phyloP scores from a whole-genome alignment of 2,113 vertebrate species.

The Sebastes fasciatus region DNA sequence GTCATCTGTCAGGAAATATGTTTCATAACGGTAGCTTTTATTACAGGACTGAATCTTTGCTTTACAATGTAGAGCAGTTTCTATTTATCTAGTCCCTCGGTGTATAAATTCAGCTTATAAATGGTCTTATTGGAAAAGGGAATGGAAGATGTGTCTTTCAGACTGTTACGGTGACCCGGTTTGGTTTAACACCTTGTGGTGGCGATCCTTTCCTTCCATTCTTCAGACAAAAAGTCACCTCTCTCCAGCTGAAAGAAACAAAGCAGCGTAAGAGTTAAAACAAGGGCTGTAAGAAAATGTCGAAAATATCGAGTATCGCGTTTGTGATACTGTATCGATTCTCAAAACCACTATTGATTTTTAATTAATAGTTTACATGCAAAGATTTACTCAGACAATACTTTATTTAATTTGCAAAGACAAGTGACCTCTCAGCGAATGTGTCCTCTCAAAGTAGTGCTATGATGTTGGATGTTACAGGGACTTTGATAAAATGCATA shows the following conservation, averaged over 20 bases:
- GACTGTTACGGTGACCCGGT: not conserved
- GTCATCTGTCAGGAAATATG: not conserved
- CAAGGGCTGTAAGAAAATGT: no score
- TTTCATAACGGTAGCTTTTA: not conserved
- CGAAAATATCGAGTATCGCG: no score
- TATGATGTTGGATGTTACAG: no score
- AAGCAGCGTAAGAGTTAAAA: not conserved
- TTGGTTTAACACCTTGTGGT: constrained; percentile 92
- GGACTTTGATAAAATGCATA: no score
- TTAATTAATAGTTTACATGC: no score
- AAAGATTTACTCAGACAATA: no score
- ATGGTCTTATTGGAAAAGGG: constrained; percentile 3
- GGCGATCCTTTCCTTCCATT: constrained; percentile 98
- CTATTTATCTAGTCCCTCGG: not conserved
- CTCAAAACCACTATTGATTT: no score
- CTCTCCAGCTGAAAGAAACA: constrained; percentile 91
- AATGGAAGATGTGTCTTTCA: constrained; percentile 11
- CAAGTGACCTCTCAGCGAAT: no score
- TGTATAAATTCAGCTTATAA: not conserved
- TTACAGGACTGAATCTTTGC: not conserved
- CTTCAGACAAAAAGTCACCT: constrained; percentile 98
- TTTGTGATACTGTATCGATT: no score
- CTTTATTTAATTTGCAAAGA: no score
- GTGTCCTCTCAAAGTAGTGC: no score
- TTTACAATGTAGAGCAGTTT: not conserved